A percentile compares a stretch with the other conserved stretches of the same genome.
Conservation (phyloP, 2,888 invertebrate genomes). For the Melanophora roralis region DNA sequence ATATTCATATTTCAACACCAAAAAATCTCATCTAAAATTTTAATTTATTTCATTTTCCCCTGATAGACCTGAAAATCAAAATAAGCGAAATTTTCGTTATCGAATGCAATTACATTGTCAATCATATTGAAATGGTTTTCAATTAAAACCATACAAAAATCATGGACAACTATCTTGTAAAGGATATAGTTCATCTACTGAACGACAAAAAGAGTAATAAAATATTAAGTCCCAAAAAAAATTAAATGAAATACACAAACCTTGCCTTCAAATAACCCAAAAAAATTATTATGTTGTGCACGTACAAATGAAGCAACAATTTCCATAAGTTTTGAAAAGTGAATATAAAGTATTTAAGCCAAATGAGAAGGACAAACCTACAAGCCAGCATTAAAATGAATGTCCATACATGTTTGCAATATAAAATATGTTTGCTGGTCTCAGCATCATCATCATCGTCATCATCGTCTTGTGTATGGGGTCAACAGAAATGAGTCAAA, state of each 20-base stretch:
- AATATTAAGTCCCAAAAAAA: not conserved
- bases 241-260: not conserved
- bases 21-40: not conserved
- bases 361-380: not conserved
- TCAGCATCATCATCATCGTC: not conserved
- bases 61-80: not conserved
- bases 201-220: not conserved
- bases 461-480: not conserved
- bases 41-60: not conserved
- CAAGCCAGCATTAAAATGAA: not conserved
- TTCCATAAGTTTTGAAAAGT: slow-evolving; percentile 45
- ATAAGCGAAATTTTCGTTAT: not conserved
- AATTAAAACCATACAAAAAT: slow-evolving; percentile 38
- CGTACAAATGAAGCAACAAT: slow-evolving; percentile 55
- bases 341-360: slow-evolving; percentile 33
- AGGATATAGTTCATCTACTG: not conserved
- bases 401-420: not conserved
- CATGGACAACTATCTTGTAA: not conserved
- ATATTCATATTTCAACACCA: not conserved
- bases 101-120: slow-evolving; percentile 14
- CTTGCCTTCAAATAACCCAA: too few relatives aligned
- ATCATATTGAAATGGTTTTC: slow-evolving; percentile 33
- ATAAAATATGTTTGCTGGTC: not conserved
- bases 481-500: not conserved
- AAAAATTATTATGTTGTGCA: slow-evolving; percentile 35